Evolutionary conservation across 2,797 vertebrate species (phyloP), one percentile per base, ranked within the genome.

Genomic region (Dipus sagitta): DNA sequence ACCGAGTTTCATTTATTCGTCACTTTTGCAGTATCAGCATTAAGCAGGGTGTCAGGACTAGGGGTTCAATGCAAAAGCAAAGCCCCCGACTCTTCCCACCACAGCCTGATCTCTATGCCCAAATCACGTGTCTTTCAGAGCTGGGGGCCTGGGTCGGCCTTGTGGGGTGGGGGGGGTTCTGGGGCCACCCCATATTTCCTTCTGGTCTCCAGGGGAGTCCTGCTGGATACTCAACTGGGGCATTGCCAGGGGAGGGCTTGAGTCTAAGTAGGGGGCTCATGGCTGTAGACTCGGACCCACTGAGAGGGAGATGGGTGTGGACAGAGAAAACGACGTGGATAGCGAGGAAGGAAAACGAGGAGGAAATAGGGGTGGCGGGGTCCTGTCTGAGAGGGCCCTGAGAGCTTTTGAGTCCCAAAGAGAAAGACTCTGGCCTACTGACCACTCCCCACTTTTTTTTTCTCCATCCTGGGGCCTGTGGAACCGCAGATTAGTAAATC

Each of bases 291-390:
- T 92, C 86, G 58, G 84, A 78, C 91, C 91, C 85, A 90, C 34
- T 72, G 83, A 94, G 85, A 77, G 54, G 54, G 76, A 93, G 93
- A 88, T 94, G 94, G 94, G 96, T 96, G 97, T 97, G 96, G 90
- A 94, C 88, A 34, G 47, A 76, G 60, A 83, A 93, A 94, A 95
- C 15, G 65, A 76, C 88, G 68, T 1, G 7, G 76, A 77, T 77
- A 65, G 24, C 42, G 32, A 12, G 82, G 78, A 76, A 77, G 85
- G 34, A 68, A 67, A 71, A 32, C 30, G 74, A 54, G 74, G 70
- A 89, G 82, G 38, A 81, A 58, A 58, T 67, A 23, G 78, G 67
- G 23, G 3, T 1, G 15, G 42, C 75, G 4, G 28, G 8, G 6
- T 3, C 81, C 76, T 47, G 62, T 67, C 58, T 34, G 26, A 91